phyloP scores from a whole-genome alignment of 2,113 vertebrate genomes.

The Pipa parva region DNA sequence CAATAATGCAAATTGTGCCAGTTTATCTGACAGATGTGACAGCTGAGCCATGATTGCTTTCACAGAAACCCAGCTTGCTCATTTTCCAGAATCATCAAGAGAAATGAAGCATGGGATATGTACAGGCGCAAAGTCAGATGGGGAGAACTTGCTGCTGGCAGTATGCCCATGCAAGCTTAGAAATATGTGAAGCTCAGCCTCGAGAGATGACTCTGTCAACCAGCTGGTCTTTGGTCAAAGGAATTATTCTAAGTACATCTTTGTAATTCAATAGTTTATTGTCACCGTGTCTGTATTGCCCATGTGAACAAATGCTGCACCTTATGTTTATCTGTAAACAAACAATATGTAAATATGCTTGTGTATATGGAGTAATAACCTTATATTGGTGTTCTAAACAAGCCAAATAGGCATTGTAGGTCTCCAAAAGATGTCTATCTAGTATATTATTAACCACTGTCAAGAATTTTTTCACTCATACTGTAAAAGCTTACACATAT shows the following conservation, averaged over 20 bases:
- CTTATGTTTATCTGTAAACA: not conserved
- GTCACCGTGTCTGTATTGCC: not conserved
- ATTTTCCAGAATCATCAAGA: not conserved
- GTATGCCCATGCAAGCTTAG: not conserved
- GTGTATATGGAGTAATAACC: not conserved
- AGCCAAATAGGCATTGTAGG: too few species aligned
- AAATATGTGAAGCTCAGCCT: not conserved
- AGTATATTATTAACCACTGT: too few species aligned
- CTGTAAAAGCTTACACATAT: too few species aligned
- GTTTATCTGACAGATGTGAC: constrained; percentile 8
- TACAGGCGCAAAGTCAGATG: not conserved
- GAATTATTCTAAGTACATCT: not conserved
- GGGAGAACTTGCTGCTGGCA: not conserved
- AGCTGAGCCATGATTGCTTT: not conserved
- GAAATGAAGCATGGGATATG: constrained; percentile 1
- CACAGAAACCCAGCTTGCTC: not conserved
- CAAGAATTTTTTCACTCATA: too few species aligned
- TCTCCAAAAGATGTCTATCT: too few species aligned
- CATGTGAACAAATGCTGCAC: not conserved
- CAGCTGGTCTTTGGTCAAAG: not conserved
- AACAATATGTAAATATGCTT: not conserved
- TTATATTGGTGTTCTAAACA: too few species aligned
- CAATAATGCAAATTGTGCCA: constrained; percentile 3
- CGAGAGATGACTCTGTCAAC: not conserved
- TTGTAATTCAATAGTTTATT: not conserved